Base-by-base conservation (phyloP, 2,113 vertebrate species). In the Anhinga rufa region DNA sequence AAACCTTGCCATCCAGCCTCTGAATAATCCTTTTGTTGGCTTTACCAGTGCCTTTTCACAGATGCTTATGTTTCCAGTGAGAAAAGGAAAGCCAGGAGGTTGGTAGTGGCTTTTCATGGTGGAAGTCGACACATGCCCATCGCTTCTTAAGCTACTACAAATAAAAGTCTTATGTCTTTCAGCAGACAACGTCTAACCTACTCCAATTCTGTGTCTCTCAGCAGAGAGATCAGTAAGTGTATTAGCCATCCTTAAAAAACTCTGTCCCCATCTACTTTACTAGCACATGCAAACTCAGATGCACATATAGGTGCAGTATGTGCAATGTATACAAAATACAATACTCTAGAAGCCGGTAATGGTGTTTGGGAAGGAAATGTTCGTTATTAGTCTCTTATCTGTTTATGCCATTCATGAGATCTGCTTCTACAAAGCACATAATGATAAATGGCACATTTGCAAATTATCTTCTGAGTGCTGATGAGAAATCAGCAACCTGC, bases 371-470 rank as follows among this genome's bases (percentile, higher is more conserved):
- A 89, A 88, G 76, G 79, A 93, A 97, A 88, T 48, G 61, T 29
- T 80, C 94, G 82, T 84, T 96, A 96, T 91, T 95, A 90, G 80
- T 21, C 57, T 75, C 91, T 95, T 97, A 97, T 94, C 94, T 97
- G 70, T 94, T 95, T 96, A 91, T 82, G 83, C 85, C 87, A 58
- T 96, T 96, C 95, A 88, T 2, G n/a, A 82, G 93, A 92, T 94
- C 90, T 95, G 93, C 87, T 92, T 68, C 90, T 76, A 90, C 85
- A 95, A 94, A 90, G 91, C 34, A 0, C 95, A 74, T 95, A 97
- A 96, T 97, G 96, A 96, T 96, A 96, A 97, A 97, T 96, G 91
- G 86, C 95, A 96, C 95, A 96, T 96, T 96, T 97, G 92, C 93
- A 98, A 97, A 97, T 98, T 94, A 97, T 97, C 95, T 93, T 95